A percentile compares a stretch with the other conserved stretches of the same genome.
These are phyloP conservation scores for Acanthiza pusilla DNA, from an alignment of 2,797 vertebrate genomes.

Conservation along the genomic window DNA sequence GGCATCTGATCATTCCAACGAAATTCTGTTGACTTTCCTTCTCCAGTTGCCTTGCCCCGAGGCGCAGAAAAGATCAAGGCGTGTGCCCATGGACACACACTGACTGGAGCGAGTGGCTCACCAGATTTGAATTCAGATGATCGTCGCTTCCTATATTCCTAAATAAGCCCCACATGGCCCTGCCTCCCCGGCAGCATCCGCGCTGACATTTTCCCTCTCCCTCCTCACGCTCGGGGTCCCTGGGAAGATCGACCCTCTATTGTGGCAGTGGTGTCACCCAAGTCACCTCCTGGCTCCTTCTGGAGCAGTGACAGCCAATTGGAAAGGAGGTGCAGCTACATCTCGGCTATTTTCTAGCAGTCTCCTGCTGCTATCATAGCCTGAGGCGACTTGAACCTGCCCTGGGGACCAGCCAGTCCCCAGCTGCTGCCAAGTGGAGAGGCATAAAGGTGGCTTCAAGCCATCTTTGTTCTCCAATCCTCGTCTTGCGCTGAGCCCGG, in stretches of 20 bases:
- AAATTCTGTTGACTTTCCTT: background rate
- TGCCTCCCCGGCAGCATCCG: background rate
- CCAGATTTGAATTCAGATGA: background rate
- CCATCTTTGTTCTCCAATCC: conserved; percentile 50
- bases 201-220: background rate
- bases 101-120: background rate
- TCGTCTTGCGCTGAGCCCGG: fast-evolving
- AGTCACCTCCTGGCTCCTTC: background rate
- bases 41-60: conserved; percentile 4
- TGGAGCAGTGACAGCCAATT: background rate
- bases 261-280: background rate
- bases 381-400: background rate
- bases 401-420: conserved; percentile 14
- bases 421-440: background rate
- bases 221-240: background rate
- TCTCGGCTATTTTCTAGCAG: background rate
- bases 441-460: conserved; percentile 45
- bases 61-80: conserved; percentile 39
- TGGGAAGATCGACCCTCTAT: background rate
- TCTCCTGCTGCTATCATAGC: background rate
- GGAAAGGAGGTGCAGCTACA: background rate
- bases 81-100: background rate
- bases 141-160: background rate
- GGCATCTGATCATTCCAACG: background rate
- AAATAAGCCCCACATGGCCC: background rate